A percentile compares a stretch with the other conserved stretches of the same genome.
These are phyloP conservation scores for Terrapene triunguis DNA, from an alignment of 2,113 vertebrate genomes.

Conservation along the genomic window DNA sequence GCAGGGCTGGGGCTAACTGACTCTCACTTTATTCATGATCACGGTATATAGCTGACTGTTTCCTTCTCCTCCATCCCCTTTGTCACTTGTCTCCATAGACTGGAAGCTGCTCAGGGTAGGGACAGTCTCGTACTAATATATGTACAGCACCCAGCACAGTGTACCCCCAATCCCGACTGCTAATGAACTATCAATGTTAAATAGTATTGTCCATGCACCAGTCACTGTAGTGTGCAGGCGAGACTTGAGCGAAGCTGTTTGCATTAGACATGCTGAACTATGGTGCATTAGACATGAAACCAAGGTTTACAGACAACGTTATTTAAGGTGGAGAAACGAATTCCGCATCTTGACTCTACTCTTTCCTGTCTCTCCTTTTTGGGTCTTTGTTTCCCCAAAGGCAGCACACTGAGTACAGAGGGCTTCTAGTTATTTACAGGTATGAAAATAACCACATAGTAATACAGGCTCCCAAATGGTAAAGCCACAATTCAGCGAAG, in stretches of 20 bases:
- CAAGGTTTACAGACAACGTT: rapidly evolving
- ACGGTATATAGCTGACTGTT: not conserved
- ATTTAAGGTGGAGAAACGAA: not conserved
- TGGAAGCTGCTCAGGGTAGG: not conserved
- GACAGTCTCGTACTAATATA: not conserved
- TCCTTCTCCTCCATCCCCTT: not conserved
- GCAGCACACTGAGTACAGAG: not conserved
- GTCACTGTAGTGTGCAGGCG: not conserved
- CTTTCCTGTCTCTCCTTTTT: not conserved
- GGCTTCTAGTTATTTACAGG: not conserved
- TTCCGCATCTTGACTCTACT: not conserved
- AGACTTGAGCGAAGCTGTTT: not conserved
- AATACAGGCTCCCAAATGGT: not conserved
- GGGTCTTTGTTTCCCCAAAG: not conserved
- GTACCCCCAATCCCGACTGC: not conserved
- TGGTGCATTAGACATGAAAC: not conserved
- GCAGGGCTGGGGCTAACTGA: not conserved
- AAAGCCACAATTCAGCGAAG: constrained; percentile 4
- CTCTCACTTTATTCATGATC: not conserved
- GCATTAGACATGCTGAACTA: not conserved
- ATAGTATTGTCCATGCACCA: not conserved
- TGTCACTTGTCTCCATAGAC: not conserved
- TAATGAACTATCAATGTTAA: not conserved
- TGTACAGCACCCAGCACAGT: not conserved
- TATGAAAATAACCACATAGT: not conserved